Conservation (phyloP, 2,888 invertebrate species). For the Ganaspis brasiliensis region DNA sequence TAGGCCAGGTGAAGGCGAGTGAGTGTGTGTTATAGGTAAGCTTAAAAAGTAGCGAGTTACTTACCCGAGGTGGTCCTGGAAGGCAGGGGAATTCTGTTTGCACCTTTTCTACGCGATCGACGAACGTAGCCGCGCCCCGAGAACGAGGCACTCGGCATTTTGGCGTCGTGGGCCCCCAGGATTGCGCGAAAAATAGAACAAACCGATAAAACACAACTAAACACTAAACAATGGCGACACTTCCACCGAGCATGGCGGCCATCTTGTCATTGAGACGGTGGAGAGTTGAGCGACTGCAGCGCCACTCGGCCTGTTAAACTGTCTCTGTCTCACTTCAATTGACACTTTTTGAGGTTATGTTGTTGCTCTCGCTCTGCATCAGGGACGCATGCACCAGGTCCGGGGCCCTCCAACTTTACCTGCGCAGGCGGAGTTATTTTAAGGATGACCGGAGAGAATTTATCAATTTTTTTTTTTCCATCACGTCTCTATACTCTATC, state of each 20-base stretch:
- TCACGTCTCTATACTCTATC: constrained; percentile 10
- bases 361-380: constrained; percentile 11
- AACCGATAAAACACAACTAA: constrained; percentile 70
- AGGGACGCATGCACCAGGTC: neutral
- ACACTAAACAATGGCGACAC: constrained; percentile 91
- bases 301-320: constrained; percentile 57
- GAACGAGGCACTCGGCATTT: constrained; percentile 97
- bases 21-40: neutral
- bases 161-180: constrained; percentile 79
- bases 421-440: constrained; percentile 21
- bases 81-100: constrained; percentile 91
- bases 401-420: constrained; percentile 1
- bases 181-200: constrained; percentile 50
- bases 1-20: constrained; percentile 44
- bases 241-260: constrained; percentile 90
- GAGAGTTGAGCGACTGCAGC: constrained; percentile 70
- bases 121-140: constrained; percentile 95
- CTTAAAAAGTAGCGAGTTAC: constrained; percentile 69
- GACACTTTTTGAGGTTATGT: neutral
- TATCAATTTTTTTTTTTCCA: neutral
- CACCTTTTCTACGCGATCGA: constrained; percentile 95
- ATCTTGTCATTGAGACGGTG: constrained; percentile 88
- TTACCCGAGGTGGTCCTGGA: constrained; percentile 91
- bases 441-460: constrained; percentile 16
- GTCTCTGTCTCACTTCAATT: neutral